Evolutionary conservation across 2,113 vertebrate species (phyloP).

Genomic region (Malurus melanocephalus): DNA sequence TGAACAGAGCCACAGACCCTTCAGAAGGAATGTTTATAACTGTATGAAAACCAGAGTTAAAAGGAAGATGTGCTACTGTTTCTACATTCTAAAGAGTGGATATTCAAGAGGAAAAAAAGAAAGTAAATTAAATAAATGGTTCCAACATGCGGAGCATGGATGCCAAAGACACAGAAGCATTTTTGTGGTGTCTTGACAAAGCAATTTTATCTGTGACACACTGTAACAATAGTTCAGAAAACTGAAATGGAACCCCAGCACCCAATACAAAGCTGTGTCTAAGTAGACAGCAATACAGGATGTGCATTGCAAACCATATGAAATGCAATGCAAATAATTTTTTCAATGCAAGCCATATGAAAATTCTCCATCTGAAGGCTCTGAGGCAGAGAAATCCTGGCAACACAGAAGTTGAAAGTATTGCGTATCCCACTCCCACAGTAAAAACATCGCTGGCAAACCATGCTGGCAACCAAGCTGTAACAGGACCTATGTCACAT

Average conservation of each 20-base stretch:
- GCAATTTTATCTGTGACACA: conserved; percentile 3
- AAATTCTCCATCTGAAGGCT: neutral
- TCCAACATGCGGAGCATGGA: neutral
- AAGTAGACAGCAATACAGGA: neutral
- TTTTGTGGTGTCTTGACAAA: conserved; percentile 24
- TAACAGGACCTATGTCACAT: neutral
- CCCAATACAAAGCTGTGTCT: neutral
- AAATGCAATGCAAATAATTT: neutral
- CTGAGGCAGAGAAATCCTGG: neutral
- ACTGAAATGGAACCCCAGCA: neutral
- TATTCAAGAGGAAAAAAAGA: neutral
- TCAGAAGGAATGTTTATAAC: neutral
- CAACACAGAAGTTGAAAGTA: neutral
- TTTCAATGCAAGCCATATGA: neutral
- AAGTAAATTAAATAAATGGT: neutral
- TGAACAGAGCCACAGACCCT: neutral
- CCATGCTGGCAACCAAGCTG: neutral
- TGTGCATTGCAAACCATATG: neutral
- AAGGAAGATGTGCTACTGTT: conserved; percentile 15
- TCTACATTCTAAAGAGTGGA: neutral
- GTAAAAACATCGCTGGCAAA: fast-evolving
- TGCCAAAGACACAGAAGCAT: conserved; percentile 23
- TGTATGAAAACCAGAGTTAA: neutral
- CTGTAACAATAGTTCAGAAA: neutral
- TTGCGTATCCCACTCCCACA: neutral